Percentiles rank a stretch among this genome's conserved stretches.
These are phyloP conservation scores for Hydrolagus colliei DNA, from an alignment of 2,797 vertebrate species.

Conservation along the genomic window DNA sequence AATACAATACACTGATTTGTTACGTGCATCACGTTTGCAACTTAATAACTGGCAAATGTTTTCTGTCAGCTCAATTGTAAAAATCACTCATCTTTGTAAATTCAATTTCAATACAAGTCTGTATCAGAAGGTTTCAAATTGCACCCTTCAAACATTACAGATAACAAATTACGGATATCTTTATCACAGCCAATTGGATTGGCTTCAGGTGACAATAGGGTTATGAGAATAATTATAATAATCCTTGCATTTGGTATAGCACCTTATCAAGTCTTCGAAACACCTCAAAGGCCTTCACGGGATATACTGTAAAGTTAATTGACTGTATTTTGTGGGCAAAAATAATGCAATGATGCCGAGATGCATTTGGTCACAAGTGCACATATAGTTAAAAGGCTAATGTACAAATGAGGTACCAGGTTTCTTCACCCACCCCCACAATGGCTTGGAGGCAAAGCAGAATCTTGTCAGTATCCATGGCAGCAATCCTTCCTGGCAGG, in stretches of 20 bases:
- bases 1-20: neutral
- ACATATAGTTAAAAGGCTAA: neutral
- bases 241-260: no score
- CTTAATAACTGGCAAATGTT: neutral
- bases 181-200: neutral
- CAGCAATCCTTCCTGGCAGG: neutral
- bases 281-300: no score
- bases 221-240: neutral
- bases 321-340: no score
- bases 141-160: neutral
- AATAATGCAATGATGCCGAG: neutral
- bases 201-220: neutral
- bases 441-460: neutral
- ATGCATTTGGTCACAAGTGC: neutral
- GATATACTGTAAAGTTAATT: no score
- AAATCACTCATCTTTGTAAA: neutral
- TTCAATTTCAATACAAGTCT: neutral
- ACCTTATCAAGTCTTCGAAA: no score
- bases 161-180: neutral
- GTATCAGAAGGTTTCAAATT: neutral
- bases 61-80: neutral
- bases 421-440: neutral
- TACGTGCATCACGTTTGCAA: neutral
- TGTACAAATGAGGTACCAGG: neutral
- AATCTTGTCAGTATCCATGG: neutral